Percentiles rank a stretch among this genome's conserved stretches.
phyloP scores from a whole-genome alignment of 2,113 vertebrate genomes.

The Stomatorhinus ivindoensis region DNA sequence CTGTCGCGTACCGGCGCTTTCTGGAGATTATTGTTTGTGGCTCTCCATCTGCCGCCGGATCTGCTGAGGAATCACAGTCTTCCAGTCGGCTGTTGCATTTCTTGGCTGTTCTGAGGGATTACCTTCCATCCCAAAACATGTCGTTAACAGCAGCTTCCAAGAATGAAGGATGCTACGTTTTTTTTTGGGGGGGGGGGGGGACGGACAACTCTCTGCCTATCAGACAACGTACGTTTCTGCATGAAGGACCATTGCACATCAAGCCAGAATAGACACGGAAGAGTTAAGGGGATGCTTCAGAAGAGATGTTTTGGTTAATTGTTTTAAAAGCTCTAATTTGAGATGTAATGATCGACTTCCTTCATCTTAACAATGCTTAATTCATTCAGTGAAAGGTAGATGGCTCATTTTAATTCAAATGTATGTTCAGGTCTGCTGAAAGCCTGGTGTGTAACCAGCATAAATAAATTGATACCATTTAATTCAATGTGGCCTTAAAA shows the following conservation, averaged over 20 bases:
- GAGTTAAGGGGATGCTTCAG: neutral
- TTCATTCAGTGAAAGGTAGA: neutral
- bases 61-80: neutral
- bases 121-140: neutral
- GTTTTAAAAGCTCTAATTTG: neutral
- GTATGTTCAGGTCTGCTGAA: neutral
- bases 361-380: conserved; percentile 10
- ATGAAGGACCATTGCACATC: neutral
- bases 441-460: neutral
- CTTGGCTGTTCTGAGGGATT: neutral
- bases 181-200: neutral
- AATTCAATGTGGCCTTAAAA: neutral
- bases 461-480: neutral
- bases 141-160: neutral
- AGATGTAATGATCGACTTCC: neutral
- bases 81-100: neutral
- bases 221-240: neutral
- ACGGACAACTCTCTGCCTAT: neutral
- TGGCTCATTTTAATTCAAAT: neutral
- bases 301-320: neutral
- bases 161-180: neutral
- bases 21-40: neutral
- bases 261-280: neutral
- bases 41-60: neutral
- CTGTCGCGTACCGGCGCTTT: neutral